Evolutionary conservation across 2,113 vertebrate genomes (phyloP).

Genomic region (Bufo bufo): DNA sequence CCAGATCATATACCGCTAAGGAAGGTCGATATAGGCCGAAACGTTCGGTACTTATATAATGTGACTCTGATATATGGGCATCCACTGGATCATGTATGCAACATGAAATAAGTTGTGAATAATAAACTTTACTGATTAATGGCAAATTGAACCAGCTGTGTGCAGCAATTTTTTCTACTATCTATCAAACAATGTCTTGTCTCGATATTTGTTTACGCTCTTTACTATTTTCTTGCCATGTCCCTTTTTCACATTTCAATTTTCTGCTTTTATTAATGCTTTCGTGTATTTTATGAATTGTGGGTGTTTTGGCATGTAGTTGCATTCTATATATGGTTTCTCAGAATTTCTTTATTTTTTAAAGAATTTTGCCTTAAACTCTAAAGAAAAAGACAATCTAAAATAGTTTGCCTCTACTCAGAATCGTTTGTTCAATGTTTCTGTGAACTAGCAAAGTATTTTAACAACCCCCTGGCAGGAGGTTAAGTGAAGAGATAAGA

Average conservation of each 20-base stretch:
- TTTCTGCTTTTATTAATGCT: not conserved
- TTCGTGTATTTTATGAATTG: not conserved
- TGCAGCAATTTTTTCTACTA: no score
- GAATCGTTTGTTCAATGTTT: not conserved
- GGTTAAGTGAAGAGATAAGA: constrained; percentile 49
- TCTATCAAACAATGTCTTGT: not conserved
- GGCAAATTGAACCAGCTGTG: no score
- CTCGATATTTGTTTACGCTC: not conserved
- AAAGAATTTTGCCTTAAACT: not conserved
- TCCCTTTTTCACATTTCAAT: not conserved
- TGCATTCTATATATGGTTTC: not conserved
- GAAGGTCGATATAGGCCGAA: no score
- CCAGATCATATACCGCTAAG: no score
- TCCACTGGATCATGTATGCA: no score
- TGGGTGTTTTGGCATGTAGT: not conserved
- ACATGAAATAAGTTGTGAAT: no score
- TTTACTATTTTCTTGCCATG: not conserved
- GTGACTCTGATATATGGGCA: no score
- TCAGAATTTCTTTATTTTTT: not conserved
- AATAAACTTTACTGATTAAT: no score
- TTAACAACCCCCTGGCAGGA: constrained; percentile 8
- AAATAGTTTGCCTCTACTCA: not conserved
- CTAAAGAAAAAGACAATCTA: not conserved
- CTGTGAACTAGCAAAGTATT: not conserved
- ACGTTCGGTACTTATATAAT: no score